A percentile compares a stretch with the other conserved stretches of the same genome.
Evolutionary conservation across 2,888 invertebrate species (phyloP).

Genomic region (Acleris literana): DNA sequence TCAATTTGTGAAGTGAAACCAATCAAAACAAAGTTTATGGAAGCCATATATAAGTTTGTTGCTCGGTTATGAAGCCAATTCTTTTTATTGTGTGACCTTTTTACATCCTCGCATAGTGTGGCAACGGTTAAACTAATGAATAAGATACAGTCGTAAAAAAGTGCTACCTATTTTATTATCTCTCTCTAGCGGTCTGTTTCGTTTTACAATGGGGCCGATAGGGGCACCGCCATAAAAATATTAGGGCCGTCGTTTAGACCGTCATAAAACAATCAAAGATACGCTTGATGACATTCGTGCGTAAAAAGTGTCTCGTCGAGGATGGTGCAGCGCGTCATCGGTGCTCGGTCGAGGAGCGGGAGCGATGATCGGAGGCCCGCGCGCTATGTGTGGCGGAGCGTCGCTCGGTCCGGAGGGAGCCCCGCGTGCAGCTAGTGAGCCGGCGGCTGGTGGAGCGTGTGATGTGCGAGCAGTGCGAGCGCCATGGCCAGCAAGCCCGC

Average conservation of each 20-base stretch:
- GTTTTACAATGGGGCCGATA: constrained; percentile 77
- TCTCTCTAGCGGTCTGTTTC: constrained; percentile 41
- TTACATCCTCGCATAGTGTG: constrained; percentile 58
- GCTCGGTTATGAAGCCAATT: constrained; percentile 60
- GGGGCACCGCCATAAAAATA: constrained; percentile 80
- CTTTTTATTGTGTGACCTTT: constrained; percentile 73
- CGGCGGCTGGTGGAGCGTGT: constrained; percentile 81
- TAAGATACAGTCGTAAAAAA: constrained; percentile 56
- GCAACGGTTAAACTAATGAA: constrained; percentile 61
- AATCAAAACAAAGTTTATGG: constrained; percentile 49
- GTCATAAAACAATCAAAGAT: constrained; percentile 70
- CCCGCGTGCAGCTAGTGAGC: constrained; percentile 74
- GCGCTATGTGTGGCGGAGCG: constrained; percentile 72
- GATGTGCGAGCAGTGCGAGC: constrained; percentile 89
- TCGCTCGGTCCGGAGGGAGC: constrained; percentile 58
- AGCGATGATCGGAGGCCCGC: constrained; percentile 71
- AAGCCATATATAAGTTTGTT: constrained; percentile 47
- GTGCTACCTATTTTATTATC: constrained; percentile 62
- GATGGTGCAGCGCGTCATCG: constrained; percentile 67
- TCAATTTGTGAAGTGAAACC: constrained; percentile 40
- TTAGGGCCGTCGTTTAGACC: constrained; percentile 55
- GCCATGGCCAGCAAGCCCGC: constrained; percentile 92
- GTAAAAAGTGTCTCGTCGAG: constrained; percentile 63
- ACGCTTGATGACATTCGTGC: constrained; percentile 64
- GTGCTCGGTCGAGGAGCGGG: constrained; percentile 66